These are phyloP conservation scores for Sigmodon hispidus DNA, from an alignment of 2,113 vertebrate genomes.

Conservation along the genomic window DNA sequence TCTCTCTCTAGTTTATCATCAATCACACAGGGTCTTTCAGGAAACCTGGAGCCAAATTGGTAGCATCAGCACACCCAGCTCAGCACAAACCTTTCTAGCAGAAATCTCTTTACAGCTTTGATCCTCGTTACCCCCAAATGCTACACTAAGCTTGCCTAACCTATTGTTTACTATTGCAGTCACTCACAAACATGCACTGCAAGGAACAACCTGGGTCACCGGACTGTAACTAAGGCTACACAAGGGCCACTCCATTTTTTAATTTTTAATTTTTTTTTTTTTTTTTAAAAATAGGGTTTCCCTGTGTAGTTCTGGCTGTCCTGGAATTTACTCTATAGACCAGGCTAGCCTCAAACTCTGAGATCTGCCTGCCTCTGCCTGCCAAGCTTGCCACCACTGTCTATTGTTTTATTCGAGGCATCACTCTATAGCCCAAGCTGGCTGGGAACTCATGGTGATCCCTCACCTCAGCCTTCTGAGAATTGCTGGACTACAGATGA, in stretches of 20 bases:
- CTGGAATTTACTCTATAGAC: too few relatives aligned
- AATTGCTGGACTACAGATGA: neutral
- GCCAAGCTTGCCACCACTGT: neutral
- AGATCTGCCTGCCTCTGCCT: neutral
- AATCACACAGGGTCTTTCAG: neutral
- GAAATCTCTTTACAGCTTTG: neutral
- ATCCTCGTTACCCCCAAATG: neutral
- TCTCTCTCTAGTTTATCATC: neutral
- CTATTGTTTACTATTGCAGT: neutral
- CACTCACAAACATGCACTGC: neutral
- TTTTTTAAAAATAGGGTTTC: too few relatives aligned
- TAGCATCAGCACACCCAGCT: neutral
- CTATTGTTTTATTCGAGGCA: neutral
- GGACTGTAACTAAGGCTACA: neutral
- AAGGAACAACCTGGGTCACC: neutral
- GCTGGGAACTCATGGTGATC: neutral
- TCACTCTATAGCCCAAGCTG: neutral
- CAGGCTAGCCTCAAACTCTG: neutral
- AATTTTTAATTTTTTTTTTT: neutral
- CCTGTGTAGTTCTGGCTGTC: too few relatives aligned
- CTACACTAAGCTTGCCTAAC: neutral
- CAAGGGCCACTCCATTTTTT: neutral
- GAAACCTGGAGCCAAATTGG: neutral
- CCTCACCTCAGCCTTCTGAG: neutral
- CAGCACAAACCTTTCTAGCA: conserved; percentile 9